These are phyloP conservation scores for Aleiodes testaceus DNA, from an alignment of 2,888 invertebrate species.

Conservation along the genomic window DNA sequence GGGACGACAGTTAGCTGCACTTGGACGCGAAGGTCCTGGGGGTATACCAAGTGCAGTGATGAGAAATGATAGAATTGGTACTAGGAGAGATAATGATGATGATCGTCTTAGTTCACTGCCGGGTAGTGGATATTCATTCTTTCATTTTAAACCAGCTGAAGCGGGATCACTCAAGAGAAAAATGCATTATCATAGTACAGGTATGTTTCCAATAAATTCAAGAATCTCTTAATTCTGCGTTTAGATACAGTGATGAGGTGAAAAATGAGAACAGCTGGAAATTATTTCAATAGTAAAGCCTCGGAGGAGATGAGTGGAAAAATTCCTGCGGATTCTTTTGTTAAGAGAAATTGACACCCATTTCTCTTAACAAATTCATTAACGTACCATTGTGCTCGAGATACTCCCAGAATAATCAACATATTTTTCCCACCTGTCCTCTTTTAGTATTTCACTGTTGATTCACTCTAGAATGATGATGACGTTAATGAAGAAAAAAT, in stretches of 20 bases:
- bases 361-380: no score
- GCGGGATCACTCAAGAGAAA: constrained; percentile 82
- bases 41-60: constrained; percentile 48
- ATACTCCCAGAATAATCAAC: no score
- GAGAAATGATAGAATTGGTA: constrained; percentile 52
- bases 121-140: constrained; percentile 91
- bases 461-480: no score
- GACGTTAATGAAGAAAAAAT: no score
- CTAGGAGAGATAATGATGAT: constrained; percentile 85
- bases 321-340: background rate
- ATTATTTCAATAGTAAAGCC: no score
- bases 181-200: constrained; percentile 73
- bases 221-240: no score
- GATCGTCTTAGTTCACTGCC: constrained; percentile 87
- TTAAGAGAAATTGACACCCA: constrained; percentile 4
- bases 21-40: constrained; percentile 86
- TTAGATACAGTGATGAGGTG: no score
- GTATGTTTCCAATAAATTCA: constrained; percentile 48
- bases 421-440: no score
- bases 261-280: no score
- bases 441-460: no score
- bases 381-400: no score
- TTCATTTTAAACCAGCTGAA: constrained; percentile 89
- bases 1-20: constrained; percentile 91
- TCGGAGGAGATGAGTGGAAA: no score